phyloP scores from a whole-genome alignment of 2,888 invertebrate species.

The Apodemia mormo region DNA sequence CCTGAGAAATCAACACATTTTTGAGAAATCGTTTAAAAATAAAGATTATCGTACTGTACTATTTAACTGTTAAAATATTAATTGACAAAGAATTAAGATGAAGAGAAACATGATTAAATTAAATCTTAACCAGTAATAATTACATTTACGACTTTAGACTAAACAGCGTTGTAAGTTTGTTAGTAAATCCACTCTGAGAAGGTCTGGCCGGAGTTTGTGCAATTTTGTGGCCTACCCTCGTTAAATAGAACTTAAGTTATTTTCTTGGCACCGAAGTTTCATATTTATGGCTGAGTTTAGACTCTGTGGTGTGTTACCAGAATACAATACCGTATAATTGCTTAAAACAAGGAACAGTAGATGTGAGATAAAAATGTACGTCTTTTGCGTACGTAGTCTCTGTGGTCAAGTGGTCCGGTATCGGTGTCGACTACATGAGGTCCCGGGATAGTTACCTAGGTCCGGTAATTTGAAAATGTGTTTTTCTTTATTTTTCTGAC shows the following conservation, averaged over 20 bases:
- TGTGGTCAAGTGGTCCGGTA: too few species aligned
- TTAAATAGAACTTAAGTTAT: conserved; percentile 52
- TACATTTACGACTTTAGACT: conserved; percentile 22
- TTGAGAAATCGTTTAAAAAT: too few species aligned
- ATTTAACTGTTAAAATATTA: background rate
- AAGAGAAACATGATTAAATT: background rate
- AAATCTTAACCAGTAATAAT: conserved; percentile 8
- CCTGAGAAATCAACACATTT: too few species aligned
- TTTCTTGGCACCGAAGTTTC: conserved; percentile 44
- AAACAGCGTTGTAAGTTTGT: conserved; percentile 37
- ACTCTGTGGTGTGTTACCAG: conserved; percentile 28
- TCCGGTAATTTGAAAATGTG: too few species aligned
- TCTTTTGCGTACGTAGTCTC: too few species aligned
- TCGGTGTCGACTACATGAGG: too few species aligned
- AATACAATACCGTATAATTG: background rate
- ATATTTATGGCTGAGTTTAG: conserved; percentile 43
- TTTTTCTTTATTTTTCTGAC: too few species aligned
- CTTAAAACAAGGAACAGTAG: background rate
- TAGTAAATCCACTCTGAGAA: conserved; percentile 48
- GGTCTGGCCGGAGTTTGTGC: conserved; percentile 40
- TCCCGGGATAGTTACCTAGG: too few species aligned
- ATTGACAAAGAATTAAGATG: background rate
- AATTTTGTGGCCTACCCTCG: conserved; percentile 48
- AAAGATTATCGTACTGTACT: too few species aligned
- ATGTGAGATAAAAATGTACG: background rate